Percentiles rank a stretch among this genome's conserved stretches.
Conservation (phyloP, 2,797 vertebrate genomes). For the Bradypus variegatus region DNA sequence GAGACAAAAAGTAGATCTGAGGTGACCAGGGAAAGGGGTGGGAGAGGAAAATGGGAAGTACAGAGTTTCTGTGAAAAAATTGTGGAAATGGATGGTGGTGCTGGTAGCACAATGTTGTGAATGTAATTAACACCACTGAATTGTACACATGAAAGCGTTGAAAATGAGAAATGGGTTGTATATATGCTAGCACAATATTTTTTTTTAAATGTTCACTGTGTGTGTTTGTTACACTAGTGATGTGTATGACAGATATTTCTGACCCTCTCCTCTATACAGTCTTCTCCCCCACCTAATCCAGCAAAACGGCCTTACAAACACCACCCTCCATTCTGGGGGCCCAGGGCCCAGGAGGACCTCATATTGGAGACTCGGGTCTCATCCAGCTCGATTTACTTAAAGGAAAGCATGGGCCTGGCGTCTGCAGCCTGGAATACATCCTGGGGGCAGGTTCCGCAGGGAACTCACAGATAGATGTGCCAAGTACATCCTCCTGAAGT, state of each 20-base stretch:
- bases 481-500: rapidly evolving
- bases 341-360: neutral
- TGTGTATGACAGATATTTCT: neutral
- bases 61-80: too few relatives aligned
- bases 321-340: neutral
- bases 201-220: neutral
- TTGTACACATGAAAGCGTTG: too few relatives aligned
- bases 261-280: neutral
- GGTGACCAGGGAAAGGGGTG: too few relatives aligned
- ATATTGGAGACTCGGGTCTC: neutral
- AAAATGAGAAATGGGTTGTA: too few relatives aligned
- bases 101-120: too few relatives aligned
- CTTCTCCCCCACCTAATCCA: neutral
- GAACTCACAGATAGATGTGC: neutral
- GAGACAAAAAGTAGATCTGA: too few relatives aligned
- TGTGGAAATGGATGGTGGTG: too few relatives aligned
- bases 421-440: neutral
- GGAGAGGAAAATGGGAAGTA: too few relatives aligned
- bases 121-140: too few relatives aligned
- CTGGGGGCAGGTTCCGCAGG: neutral
- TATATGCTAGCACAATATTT: too few relatives aligned
- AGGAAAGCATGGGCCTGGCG: neutral
- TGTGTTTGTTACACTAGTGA: rapidly evolving
- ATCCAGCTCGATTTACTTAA: neutral
- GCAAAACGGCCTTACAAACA: neutral